A percentile compares a stretch with the other conserved stretches of the same genome.
Conservation (phyloP, 2,888 invertebrate genomes). For the Poecilobothrus nobilitatus region DNA sequence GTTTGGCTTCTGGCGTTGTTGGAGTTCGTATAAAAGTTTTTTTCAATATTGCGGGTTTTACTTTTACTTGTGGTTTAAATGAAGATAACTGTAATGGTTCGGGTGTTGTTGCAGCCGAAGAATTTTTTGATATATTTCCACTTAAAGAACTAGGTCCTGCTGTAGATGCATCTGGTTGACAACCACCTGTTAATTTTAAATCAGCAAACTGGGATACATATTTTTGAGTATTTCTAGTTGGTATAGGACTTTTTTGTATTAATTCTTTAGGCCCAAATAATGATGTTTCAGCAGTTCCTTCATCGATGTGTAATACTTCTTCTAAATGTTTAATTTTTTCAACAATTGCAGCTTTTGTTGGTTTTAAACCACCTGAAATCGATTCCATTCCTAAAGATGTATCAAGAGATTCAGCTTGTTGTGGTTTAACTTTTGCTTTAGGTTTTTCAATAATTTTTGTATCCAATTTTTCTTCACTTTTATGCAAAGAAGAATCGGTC, state of each 20-base stretch:
- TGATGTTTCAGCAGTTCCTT: slow-evolving; percentile 23
- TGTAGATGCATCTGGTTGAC: slow-evolving; percentile 21
- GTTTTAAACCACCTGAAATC: not conserved
- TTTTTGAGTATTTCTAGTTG: slow-evolving; percentile 53
- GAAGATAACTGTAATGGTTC: slow-evolving; percentile 25
- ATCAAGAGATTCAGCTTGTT: slow-evolving; percentile 20
- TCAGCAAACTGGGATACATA: slow-evolving; percentile 58
- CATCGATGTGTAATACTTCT: slow-evolving; percentile 26
- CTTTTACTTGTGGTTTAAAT: slow-evolving; percentile 66
- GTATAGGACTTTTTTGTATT: slow-evolving; percentile 46
- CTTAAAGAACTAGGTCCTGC: slow-evolving; percentile 30
- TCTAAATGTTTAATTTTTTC: slow-evolving; percentile 22
- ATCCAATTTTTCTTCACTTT: slow-evolving; percentile 24
- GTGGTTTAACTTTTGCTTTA: slow-evolving; percentile 24
- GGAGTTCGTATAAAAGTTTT: slow-evolving; percentile 45
- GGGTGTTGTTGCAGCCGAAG: slow-evolving; percentile 21
- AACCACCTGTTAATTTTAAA: slow-evolving; percentile 54
- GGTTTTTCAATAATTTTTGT: slow-evolving; percentile 25
- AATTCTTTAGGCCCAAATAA: not conserved
- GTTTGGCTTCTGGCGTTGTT: slow-evolving; percentile 24
- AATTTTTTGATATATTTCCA: not conserved
- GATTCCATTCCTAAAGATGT: slow-evolving; percentile 9
- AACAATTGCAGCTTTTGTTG: slow-evolving; percentile 13
- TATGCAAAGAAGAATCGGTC: slow-evolving; percentile 19
- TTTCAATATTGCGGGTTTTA: slow-evolving; percentile 72